phyloP scores from a whole-genome alignment of 2,797 vertebrate species.

The Craterocephalus amniculus region DNA sequence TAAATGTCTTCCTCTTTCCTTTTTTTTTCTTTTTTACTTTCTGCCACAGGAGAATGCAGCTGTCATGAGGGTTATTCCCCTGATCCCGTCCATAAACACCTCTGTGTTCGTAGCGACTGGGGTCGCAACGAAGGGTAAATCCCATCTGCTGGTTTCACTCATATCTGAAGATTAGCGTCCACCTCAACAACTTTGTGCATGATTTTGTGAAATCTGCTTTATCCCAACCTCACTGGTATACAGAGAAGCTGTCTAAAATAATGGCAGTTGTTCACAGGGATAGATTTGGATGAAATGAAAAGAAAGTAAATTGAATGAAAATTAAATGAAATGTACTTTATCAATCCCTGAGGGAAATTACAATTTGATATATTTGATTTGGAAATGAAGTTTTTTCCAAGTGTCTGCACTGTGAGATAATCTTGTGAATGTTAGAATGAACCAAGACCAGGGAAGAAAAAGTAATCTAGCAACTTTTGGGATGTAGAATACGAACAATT shows the following conservation, averaged over 20 bases:
- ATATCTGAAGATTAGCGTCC: constrained; percentile 22
- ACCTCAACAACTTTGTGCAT: constrained; percentile 4
- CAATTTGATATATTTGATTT: no score
- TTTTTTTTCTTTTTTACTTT: constrained; percentile 29
- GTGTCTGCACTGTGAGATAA: constrained; percentile 10
- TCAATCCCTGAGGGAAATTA: no score
- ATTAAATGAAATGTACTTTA: no score
- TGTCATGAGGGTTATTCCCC: constrained; percentile 95
- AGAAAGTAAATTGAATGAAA: no score
- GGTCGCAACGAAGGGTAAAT: constrained; percentile 97
- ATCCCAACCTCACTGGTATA: constrained; percentile 16
- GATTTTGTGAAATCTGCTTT: neutral
- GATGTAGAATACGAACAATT: constrained; percentile 38
- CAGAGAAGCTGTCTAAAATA: constrained; percentile 16
- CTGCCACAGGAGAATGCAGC: constrained; percentile 93
- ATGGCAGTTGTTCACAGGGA: constrained; percentile 28
- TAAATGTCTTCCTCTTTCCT: constrained; percentile 42
- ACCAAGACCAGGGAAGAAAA: constrained; percentile 16
- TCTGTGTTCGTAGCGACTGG: constrained; percentile 96
- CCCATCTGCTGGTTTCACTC: constrained; percentile 24
- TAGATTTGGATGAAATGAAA: constrained; percentile 21
- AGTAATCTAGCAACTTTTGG: constrained; percentile 6
- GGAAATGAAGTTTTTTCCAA: neutral
- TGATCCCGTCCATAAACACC: constrained; percentile 91
- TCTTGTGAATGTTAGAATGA: constrained; percentile 23